Conservation (phyloP, 2,888 invertebrate genomes). For the Acleris holmiana region DNA sequence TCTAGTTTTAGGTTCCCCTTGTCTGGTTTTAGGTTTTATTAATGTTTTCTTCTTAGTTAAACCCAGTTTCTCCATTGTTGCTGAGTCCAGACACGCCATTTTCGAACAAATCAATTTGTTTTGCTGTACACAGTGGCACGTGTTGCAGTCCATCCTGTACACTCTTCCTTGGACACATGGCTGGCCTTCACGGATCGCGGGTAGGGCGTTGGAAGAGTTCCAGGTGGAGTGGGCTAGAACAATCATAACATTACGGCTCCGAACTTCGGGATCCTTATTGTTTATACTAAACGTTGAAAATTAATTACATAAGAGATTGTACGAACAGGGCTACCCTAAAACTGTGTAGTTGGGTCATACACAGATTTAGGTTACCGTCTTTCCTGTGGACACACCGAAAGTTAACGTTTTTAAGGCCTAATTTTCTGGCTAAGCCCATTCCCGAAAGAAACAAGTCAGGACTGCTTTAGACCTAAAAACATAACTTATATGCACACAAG, state of each 20-base stretch:
- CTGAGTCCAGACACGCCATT: constrained; percentile 57
- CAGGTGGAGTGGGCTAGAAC: neutral
- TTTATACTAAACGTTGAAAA: no score
- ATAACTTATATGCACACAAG: no score
- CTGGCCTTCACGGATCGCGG: constrained; percentile 53
- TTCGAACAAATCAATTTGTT: constrained; percentile 66
- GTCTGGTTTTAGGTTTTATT: constrained; percentile 19
- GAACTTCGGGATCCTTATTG: no score
- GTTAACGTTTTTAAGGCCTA: no score
- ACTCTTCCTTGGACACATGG: constrained; percentile 53
- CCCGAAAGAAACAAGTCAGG: no score
- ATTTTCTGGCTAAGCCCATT: no score
- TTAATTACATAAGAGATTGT: no score
- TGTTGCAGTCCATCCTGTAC: constrained; percentile 67
- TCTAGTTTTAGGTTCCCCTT: constrained; percentile 22
- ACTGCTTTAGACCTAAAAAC: no score
- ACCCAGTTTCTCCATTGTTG: constrained; percentile 10
- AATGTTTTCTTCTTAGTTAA: constrained; percentile 16
- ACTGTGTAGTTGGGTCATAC: no score
- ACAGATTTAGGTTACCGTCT: no score
- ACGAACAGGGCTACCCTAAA: no score
- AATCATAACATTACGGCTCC: neutral
- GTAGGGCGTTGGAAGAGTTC: constrained; percentile 1
- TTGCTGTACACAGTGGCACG: constrained; percentile 56
- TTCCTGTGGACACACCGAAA: no score